These are phyloP conservation scores for Ptychobarbus kaznakovi DNA, from an alignment of 2,797 vertebrate genomes.

Conservation along the genomic window DNA sequence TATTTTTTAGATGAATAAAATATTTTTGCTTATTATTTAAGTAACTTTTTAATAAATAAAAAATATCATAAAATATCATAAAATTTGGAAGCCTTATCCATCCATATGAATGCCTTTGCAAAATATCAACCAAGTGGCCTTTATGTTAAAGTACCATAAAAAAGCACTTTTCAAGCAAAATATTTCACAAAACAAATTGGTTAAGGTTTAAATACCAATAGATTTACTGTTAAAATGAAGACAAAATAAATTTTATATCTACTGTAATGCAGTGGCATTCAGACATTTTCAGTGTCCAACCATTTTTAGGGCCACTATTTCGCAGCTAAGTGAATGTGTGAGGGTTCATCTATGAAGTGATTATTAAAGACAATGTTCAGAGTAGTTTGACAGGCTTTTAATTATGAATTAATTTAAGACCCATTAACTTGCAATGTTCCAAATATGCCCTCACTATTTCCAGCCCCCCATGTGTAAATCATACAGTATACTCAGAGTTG, in stretches of 20 bases:
- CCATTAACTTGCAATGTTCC: not conserved
- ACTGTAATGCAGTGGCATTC: not conserved
- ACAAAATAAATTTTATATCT: not conserved
- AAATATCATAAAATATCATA: not conserved
- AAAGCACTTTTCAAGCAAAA: not conserved
- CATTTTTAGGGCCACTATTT: not conserved
- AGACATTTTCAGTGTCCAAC: not conserved
- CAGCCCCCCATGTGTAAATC: not conserved
- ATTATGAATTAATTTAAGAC: slow-evolving; percentile 4
- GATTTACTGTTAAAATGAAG: not conserved
- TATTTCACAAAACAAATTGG: not conserved
- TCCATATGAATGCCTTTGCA: not conserved
- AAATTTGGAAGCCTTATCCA: not conserved
- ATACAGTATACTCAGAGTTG: not conserved
- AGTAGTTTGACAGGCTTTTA: not conserved
- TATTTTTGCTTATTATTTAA: not conserved
- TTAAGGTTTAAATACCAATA: not conserved
- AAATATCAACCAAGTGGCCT: not conserved
- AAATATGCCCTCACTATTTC: not conserved
- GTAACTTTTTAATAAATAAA: too few species aligned
- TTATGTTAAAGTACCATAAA: not conserved
- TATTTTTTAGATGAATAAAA: not conserved
- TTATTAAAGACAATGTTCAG: not conserved
- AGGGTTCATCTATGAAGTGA: not conserved
- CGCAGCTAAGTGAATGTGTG: not conserved